Evolutionary conservation across 2,113 vertebrate species (phyloP), one percentile per base, ranked within the genome.

Genomic region (Pollachius pollachius): DNA sequence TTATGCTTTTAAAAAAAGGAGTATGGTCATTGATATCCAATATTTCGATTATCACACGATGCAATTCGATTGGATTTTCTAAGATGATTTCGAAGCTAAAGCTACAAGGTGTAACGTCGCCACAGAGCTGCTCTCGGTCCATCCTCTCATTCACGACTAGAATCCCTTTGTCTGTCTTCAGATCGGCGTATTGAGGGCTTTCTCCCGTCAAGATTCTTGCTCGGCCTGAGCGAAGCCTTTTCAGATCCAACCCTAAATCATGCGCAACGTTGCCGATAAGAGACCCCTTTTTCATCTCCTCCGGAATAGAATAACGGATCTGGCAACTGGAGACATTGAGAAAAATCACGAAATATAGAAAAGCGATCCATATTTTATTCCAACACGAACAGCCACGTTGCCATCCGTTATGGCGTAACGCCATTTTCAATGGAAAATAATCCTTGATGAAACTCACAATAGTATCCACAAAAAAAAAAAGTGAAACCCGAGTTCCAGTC

Each of bases 1-100:
- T 76, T 0, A 87, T 84, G 3, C 88, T 90, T 82, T 73, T 90
- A 70, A 95, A 96, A 11, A 78, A 78, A 0, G 95, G 94, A 0
- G 82, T 75, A 23, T 89, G 73, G 52, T 89, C 88, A 25, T 89
- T 90, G 0, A 90, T 63, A 57, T 90, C 88, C 34, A 82, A 69
- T 59, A 88, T 85, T 59, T 88, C 87, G 0, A 87, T 70, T 0
- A 71, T 82, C n/a, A 88, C 56, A 16, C 77, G 72, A 73, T 87
- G 81, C 2, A 87, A 56, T 68, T 86, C 82, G 9, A 86, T 83
- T 0, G 87, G 85, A 52, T 85, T 85, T 70, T 87, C 85, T 69
- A 89, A 68, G 72, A 89, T 80, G 2, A 86, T 76, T 59, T 86
- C 82, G 52, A 86, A 85, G 60, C 70, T 81, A 37, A 87, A 74